These are phyloP conservation scores for Scarus forsteni DNA, from an alignment of 2,797 vertebrate genomes.

Conservation along the genomic window DNA sequence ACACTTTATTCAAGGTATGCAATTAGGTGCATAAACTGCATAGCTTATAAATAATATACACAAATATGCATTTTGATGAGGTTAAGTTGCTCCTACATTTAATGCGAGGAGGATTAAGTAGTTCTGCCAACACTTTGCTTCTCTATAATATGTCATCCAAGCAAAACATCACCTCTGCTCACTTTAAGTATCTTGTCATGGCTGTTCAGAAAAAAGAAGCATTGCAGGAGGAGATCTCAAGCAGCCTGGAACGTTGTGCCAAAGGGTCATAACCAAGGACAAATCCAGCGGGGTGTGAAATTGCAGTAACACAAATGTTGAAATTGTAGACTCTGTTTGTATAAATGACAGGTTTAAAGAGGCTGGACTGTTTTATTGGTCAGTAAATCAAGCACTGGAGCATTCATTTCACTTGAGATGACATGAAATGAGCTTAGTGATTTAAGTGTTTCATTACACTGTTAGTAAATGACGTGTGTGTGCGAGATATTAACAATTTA, in stretches of 20 bases:
- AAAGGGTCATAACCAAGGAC: constrained; percentile 63
- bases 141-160: constrained; percentile 44
- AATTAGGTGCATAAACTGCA: constrained; percentile 43
- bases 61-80: constrained; percentile 30
- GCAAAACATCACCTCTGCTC: constrained; percentile 51
- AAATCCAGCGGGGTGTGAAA: constrained; percentile 62
- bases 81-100: constrained; percentile 29
- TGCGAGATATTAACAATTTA: not conserved
- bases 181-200: constrained; percentile 45
- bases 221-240: constrained; percentile 27
- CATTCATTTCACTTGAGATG: constrained; percentile 37
- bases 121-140: constrained; percentile 24
- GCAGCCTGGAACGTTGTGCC: constrained; percentile 34
- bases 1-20: constrained; percentile 45
- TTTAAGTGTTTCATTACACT: constrained; percentile 12
- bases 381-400: constrained; percentile 19
- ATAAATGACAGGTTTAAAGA: constrained; percentile 47
- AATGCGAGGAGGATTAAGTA: constrained; percentile 41
- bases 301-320: constrained; percentile 40
- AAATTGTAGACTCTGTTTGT: constrained; percentile 54
- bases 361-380: constrained; percentile 26
- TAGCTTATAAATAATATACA: constrained; percentile 37
- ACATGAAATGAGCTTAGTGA: constrained; percentile 26
- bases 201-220: constrained; percentile 37
- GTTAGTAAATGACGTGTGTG: constrained; percentile 8